A percentile compares a stretch with the other conserved stretches of the same genome.
These are phyloP conservation scores for Cynodonichthys magdalenae DNA, from an alignment of 2,797 vertebrate genomes.

Conservation along the genomic window DNA sequence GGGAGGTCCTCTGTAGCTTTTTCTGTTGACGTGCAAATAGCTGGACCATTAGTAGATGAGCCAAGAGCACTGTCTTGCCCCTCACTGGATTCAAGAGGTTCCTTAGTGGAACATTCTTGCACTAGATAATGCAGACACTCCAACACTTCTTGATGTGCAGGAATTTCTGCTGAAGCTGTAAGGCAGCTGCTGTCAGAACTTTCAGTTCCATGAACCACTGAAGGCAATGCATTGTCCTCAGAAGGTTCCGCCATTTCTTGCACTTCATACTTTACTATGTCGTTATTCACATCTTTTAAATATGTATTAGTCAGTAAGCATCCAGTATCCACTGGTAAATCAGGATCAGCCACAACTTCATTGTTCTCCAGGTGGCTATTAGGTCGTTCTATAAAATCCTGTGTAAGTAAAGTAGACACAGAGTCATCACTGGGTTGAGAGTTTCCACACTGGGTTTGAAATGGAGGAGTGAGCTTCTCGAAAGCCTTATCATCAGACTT, in stretches of 20 bases:
- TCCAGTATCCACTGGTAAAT: slow-evolving; percentile 1
- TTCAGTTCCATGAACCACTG: neutral
- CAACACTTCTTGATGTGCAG: slow-evolving; percentile 1
- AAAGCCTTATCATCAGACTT: slow-evolving; percentile 10
- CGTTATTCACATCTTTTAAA: slow-evolving; percentile 6
- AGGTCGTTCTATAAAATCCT: slow-evolving; percentile 16
- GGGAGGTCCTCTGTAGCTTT: slow-evolving; percentile 29
- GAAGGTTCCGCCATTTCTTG: slow-evolving; percentile 7
- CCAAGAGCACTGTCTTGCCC: slow-evolving; percentile 58
- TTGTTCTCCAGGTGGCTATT: slow-evolving; percentile 11
- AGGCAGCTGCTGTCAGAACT: slow-evolving; percentile 4
- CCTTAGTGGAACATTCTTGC: neutral
- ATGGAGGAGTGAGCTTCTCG: slow-evolving; percentile 24
- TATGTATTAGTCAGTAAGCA: neutral
- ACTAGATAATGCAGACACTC: slow-evolving; percentile 1
- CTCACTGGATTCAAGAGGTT: slow-evolving; percentile 20
- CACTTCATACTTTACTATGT: slow-evolving; percentile 17
- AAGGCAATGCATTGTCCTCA: slow-evolving; percentile 12
- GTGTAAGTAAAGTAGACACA: neutral
- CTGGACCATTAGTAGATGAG: slow-evolving; percentile 41
- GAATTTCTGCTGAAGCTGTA: slow-evolving; percentile 1
- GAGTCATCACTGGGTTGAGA: neutral
- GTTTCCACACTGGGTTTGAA: slow-evolving; percentile 13
- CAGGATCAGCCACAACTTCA: slow-evolving; percentile 7
- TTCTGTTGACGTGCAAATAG: slow-evolving; percentile 21